Base-by-base conservation (phyloP, 2,888 invertebrate species). In the Andrena hattorfiana region DNA sequence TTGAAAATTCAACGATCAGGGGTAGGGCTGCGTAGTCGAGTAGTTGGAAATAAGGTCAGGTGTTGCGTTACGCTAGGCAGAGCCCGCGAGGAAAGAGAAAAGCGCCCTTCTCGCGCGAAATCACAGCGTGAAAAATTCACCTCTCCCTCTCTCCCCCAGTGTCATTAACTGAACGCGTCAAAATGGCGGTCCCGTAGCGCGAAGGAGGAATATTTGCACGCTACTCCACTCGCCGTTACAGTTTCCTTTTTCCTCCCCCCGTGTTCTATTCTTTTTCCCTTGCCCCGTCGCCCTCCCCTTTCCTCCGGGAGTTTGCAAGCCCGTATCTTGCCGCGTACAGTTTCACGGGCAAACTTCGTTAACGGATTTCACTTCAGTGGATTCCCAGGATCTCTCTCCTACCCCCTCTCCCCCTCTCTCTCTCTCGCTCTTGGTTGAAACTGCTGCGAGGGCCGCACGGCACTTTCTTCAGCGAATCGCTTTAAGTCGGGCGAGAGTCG, bases 321-420 rank as follows among this genome's bases (percentile, higher is more conserved):
- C 87, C 81, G 86, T 88, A 85, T 87, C 81, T 86, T 71, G 67
- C 84, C 66, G 80, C 83, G 89, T 83, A 83, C 84, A 84, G 85
- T 85, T 82, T 83, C 85, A 74, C 83, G 82, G 56, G 85, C 85
- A 87, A 89, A 89, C 89, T 89, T 89, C 89, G 89, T 89, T 89
- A 89, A 87, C 83, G 86, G 85, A 89, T 89, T 89, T 87, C 87
- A 78, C 86, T 88, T 68, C 75, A 77, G 67, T 79, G 87, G 84
- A 85, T 89, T 85, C 80, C 81, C 81, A 72, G 75, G 77, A 81
- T 81, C 85, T 62, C 64, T 16, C 68, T 59, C 62, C 42, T 13
- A 10, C 42, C 42, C 3, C 13, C 2, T 2, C 2, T 10, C 84
- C 42, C 64, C 6, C 64, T 42, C 62, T 77, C 84, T 62, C 64